phyloP scores from a whole-genome alignment of 2,797 vertebrate species.

The Argentina silus region DNA sequence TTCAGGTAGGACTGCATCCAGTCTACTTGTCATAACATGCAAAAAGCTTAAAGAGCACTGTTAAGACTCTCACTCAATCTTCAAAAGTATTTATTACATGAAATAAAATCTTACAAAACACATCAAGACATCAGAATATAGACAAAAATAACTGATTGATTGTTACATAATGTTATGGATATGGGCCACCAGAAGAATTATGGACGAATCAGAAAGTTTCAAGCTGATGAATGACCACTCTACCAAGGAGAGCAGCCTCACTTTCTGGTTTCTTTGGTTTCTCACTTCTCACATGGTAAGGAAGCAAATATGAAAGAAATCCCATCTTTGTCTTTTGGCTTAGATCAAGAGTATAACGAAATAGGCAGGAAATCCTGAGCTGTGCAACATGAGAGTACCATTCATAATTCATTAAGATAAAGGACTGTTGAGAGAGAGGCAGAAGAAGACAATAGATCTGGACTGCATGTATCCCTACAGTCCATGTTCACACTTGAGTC shows the following conservation, averaged over 20 bases:
- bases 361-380: neutral
- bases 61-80: constrained; percentile 4
- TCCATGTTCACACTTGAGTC: no score
- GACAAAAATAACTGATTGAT: constrained; percentile 42
- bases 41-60: neutral
- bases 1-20: constrained; percentile 3
- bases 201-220: neutral
- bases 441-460: neutral
- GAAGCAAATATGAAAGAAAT: constrained; percentile 48
- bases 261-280: no score
- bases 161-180: constrained; percentile 6
- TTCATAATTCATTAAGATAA: neutral
- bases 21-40: constrained; percentile 9
- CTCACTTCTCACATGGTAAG: constrained; percentile 18
- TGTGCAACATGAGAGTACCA: constrained; percentile 5
- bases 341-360: no score
- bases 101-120: constrained; percentile 59
- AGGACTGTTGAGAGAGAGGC: neutral
- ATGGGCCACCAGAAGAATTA: neutral
- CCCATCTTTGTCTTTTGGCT: constrained; percentile 2
- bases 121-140: constrained; percentile 51
- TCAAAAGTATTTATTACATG: constrained; percentile 63
- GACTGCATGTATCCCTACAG: no score
- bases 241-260: no score
- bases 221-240: no score